These are phyloP conservation scores for Mormyrops boulengeri DNA, from an alignment of 2,797 vertebrate species.

Conservation along the genomic window DNA sequence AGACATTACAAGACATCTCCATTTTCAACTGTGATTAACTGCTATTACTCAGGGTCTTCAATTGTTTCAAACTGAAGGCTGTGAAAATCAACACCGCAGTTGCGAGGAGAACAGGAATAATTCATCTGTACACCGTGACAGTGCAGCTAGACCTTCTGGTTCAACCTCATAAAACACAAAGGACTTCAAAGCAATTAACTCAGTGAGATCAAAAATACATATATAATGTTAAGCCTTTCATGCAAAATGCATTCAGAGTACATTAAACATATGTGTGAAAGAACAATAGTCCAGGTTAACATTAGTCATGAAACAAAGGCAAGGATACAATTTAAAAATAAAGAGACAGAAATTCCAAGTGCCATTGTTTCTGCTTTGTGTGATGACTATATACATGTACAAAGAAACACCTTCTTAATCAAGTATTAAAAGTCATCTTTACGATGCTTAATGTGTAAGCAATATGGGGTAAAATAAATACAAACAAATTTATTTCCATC, in stretches of 20 bases:
- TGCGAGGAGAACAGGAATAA: background rate
- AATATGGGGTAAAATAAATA: background rate
- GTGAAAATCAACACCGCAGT: background rate
- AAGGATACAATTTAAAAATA: slow-evolving; percentile 7
- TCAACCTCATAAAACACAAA: background rate
- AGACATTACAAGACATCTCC: slow-evolving; percentile 6
- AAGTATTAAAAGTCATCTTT: background rate
- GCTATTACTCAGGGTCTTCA: background rate
- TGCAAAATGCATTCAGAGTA: slow-evolving; percentile 13
- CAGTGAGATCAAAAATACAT: background rate
- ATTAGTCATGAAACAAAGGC: slow-evolving; percentile 5
- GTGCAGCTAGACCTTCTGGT: background rate
- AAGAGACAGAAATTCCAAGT: background rate
- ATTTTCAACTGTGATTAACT: slow-evolving; percentile 2
- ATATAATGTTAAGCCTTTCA: slow-evolving; percentile 13
- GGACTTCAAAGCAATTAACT: background rate
- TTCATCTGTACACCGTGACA: background rate
- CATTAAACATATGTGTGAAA: background rate
- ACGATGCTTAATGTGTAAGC: background rate
- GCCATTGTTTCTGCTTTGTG: background rate
- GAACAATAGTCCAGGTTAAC: background rate
- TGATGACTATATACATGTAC: background rate
- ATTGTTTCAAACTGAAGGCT: background rate
- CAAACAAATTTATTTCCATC: slow-evolving; percentile 9
- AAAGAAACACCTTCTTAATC: background rate